phyloP scores from a whole-genome alignment of 1,140 invertebrate species.

The Sycobia sp. region DNA sequence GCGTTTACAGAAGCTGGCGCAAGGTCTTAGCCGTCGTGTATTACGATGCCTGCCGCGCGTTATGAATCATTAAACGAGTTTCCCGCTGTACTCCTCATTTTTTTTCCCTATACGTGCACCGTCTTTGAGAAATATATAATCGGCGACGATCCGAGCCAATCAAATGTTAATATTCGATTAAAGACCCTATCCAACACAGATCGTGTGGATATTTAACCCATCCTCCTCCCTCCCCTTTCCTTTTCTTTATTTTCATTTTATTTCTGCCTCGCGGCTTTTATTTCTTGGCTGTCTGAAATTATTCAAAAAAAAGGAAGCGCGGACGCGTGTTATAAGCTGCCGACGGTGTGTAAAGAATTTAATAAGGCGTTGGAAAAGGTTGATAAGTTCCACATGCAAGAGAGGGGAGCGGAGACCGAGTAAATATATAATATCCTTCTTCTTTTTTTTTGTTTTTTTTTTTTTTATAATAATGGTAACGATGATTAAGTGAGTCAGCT shows the following conservation, averaged over 20 bases:
- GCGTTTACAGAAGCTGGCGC: constrained; percentile 22
- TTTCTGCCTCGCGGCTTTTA: too few species aligned
- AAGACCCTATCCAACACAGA: constrained; percentile 19
- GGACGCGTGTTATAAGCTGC: not conserved
- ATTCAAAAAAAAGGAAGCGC: constrained; percentile 4
- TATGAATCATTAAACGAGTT: constrained; percentile 16
- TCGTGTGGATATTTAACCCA: constrained; percentile 7
- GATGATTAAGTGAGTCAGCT: too few species aligned
- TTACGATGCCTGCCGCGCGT: not conserved
- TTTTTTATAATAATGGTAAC: too few species aligned
- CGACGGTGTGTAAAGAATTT: constrained; percentile 1
- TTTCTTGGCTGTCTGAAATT: not conserved
- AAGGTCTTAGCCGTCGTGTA: constrained; percentile 9
- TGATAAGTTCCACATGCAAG: constrained; percentile 2
- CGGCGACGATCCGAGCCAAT: constrained; percentile 11
- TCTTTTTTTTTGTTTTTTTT: too few species aligned
- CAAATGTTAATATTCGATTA: constrained; percentile 20
- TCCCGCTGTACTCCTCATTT: constrained; percentile 5
- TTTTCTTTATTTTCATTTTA: too few species aligned
- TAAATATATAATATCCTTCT: too few species aligned
- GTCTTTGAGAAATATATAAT: constrained; percentile 4
- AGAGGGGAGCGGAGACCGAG: not conserved
- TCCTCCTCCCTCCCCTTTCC: too few species aligned
- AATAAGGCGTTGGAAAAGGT: not conserved
- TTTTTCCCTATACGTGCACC: constrained; percentile 6